Conservation (phyloP, 2,797 vertebrate genomes). For the Halcyon chelicuti region DNA sequence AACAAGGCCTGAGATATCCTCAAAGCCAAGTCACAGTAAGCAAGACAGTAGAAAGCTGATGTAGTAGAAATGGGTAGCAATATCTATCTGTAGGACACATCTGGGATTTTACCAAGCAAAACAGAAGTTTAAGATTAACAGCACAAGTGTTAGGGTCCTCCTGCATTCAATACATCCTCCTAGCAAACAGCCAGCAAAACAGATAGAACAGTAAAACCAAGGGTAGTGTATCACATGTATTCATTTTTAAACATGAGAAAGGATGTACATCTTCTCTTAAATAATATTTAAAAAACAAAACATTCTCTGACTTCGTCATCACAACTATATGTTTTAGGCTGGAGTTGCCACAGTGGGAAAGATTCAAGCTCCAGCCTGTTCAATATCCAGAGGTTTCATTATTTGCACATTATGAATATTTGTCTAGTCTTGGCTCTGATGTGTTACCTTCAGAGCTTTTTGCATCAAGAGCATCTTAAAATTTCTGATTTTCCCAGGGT, state of each 20-base stretch:
- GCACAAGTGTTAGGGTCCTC: background rate
- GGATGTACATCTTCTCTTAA: background rate
- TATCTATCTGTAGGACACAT: background rate
- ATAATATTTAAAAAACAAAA: background rate
- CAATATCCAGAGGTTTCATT: conserved; percentile 47
- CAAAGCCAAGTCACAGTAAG: background rate
- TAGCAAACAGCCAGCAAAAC: background rate
- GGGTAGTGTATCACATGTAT: background rate
- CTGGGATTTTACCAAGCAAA: background rate
- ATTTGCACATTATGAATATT: conserved; percentile 32
- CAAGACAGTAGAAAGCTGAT: background rate
- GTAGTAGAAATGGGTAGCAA: background rate
- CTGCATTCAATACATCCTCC: background rate
- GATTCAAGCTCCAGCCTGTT: conserved; percentile 44
- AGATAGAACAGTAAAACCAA: background rate
- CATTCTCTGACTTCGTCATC: background rate
- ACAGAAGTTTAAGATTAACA: background rate
- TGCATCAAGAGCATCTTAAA: conserved; percentile 8
- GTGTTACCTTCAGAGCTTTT: background rate
- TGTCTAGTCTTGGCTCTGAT: conserved; percentile 28
- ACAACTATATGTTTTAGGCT: background rate
- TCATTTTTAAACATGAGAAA: background rate
- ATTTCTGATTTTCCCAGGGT: conserved; percentile 26
- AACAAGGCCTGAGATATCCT: background rate
- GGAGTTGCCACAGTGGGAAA: conserved; percentile 14